phyloP scores from a whole-genome alignment of 2,888 invertebrate species.

The Chrysopilus asiliformis region DNA sequence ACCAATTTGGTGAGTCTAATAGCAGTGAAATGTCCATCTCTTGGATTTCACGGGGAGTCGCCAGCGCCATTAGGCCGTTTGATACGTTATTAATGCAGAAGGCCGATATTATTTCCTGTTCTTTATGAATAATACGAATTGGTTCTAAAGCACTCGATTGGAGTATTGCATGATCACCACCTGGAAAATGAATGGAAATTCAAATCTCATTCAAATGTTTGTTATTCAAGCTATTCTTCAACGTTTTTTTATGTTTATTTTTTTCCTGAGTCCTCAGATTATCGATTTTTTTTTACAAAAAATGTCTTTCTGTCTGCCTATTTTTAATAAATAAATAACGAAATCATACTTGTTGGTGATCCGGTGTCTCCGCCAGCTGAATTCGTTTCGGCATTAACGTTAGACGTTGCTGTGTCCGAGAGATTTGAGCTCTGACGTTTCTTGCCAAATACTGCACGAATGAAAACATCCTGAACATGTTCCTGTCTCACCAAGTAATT shows the following conservation, averaged over 20 bases:
- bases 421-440: conserved; percentile 37
- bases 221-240: too few species aligned
- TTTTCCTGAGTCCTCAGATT: too few species aligned
- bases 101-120: conserved; percentile 94
- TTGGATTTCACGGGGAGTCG: conserved; percentile 92
- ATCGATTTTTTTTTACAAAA: too few species aligned
- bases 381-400: conserved; percentile 23
- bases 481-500: conserved; percentile 86
- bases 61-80: conserved; percentile 73
- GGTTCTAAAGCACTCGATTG: conserved; percentile 48
- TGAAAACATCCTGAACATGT: conserved; percentile 84
- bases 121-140: conserved; percentile 94
- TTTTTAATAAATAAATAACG: too few species aligned
- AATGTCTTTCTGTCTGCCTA: too few species aligned
- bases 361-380: conserved; percentile 22
- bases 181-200: too few species aligned
- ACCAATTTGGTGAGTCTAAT: conserved; percentile 82
- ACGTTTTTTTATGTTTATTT: too few species aligned
- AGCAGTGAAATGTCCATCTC: conserved; percentile 93
- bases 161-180: conserved; percentile 15
- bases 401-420: conserved; percentile 22
- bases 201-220: too few species aligned
- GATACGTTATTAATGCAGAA: conserved; percentile 92
- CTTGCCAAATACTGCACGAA: conserved; percentile 86
- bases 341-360: conserved; percentile 24